Base-by-base conservation (phyloP, 1,140 invertebrate species). In the Atta colombica region DNA sequence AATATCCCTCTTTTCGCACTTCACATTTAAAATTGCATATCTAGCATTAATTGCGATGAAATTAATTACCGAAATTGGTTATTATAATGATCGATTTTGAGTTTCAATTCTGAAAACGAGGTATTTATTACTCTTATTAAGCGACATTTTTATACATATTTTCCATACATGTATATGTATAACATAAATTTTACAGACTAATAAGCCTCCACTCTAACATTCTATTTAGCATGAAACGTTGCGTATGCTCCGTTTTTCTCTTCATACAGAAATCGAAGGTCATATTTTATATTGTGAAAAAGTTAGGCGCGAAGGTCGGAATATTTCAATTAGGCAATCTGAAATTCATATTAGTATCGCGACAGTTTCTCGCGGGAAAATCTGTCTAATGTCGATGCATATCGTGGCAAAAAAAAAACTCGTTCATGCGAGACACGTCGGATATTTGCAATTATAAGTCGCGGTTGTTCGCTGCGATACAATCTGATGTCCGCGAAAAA, bases 31-130 rank as follows among this genome's bases (percentile, higher is more conserved):
- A 63, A 89, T 51, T 45, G 51, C 80, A 39, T 58, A 21, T 77
- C 71, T 61, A 77, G 18, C 25, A 60, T 61, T 89, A 88, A 89
- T 82, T 77, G 28, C 21, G 58, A 74, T 39, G 16, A 49, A 82
- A 72, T 31, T 68, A 53, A 75, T 7, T 12, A 35, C 3, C 8
- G 58, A n/a, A 49, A 81, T 10, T n/a, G 35, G 8, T 74, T 61
- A 72, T 51, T 6, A n/a, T 21, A 72, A 82, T 12, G 18, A 31
- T 7, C 35, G 53, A 58, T 21, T 69, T n/a, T 18, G 3, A 16
- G n/a, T 66, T 35, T 78, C 31, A 51, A 78, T 78, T 28, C 21
- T 14, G n/a, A 31, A 12, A 7, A 68, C 14, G 12, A 10, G 45
- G 66, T 45, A n/a, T n/a, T 18, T 14, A 49, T 77, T 8, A 21